Base-by-base conservation (phyloP, 2,888 invertebrate species). In the Idaea aversata region DNA sequence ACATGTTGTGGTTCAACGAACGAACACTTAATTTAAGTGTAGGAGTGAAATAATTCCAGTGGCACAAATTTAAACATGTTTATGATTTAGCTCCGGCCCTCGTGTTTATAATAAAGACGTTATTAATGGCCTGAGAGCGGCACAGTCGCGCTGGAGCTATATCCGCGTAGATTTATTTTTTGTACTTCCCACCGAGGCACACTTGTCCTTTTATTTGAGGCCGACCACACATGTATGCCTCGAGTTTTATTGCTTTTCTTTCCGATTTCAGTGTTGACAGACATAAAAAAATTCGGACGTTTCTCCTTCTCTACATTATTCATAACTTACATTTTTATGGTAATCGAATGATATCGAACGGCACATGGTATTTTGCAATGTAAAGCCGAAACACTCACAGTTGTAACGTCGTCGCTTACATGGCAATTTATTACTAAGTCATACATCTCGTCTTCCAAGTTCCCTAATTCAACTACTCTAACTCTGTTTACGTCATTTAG, bases 61-160 rank as follows among this genome's bases (percentile, higher is more conserved):
- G 65, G 62, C 65, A 59, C 67, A 60, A 70, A 71, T 70, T 85
- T 85, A 86, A 87, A 81, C 77, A 82, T 87, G 88, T 88, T 90
- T 90, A 90, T 88, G 88, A 90, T 90, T 88, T 83, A 87, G 85
- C 82, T 47, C 47, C 81, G 73, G 83, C 82, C 64, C 68, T 82
- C 75, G 82, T 88, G 89, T 90, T 90, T 90, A 91, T 89, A 90
- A 88, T 90, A 90, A 89, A 88, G 83, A 81, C 71, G 79, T 85
- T 87, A 91, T 91, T 88, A 88, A 91, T 90, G 88, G 82, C 74
- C 74, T 76, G 80, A 75, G 78, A 73, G 80, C 77, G 77, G 80
- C 75, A 77, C 82, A 80, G 78, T 77, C 81, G 73, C 77, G 75
- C 82, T 81, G 82, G 80, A 76, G 83, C 82, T 59, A 59, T 59